Conservation (phyloP, 2,797 vertebrate species). For the Micromesistius poutassou region DNA sequence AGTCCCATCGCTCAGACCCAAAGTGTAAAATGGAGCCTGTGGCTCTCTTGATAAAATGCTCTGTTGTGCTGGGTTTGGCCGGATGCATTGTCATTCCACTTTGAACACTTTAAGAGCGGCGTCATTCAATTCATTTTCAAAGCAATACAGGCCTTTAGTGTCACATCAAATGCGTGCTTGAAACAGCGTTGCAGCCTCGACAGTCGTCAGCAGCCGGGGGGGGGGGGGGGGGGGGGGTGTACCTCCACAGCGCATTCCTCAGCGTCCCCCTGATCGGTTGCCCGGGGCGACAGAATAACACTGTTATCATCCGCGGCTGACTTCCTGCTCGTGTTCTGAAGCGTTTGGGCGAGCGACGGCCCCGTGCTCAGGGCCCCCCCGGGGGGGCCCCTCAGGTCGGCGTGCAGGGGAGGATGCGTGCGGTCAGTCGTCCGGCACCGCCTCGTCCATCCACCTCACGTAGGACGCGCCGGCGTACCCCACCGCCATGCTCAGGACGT, state of each 20-base stretch:
- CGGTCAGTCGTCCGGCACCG: constrained; percentile 64
- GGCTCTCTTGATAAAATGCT: neutral
- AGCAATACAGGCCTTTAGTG: neutral
- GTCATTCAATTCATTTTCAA: neutral
- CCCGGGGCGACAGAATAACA: neutral
- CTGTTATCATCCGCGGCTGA: neutral
- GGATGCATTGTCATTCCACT: neutral
- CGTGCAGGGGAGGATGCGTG: neutral
- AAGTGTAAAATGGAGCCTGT: neutral
- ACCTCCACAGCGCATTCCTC: neutral
- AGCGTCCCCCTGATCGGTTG: neutral
- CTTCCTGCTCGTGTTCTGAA: neutral
- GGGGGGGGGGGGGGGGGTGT: neutral
- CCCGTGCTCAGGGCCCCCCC: neutral
- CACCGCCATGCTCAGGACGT: constrained; percentile 80
- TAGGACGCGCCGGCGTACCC: constrained; percentile 77
- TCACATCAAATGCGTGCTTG: neutral
- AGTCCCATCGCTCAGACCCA: neutral
- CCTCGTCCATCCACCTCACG: constrained; percentile 83
- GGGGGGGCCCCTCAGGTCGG: neutral
- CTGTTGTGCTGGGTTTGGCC: neutral
- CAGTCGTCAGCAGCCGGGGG: neutral
- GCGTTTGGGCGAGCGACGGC: neutral
- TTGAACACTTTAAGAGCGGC: neutral
- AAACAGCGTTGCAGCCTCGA: neutral